Base-by-base conservation (phyloP, 1,140 invertebrate genomes). In the Camponotus pennsylvanicus region DNA sequence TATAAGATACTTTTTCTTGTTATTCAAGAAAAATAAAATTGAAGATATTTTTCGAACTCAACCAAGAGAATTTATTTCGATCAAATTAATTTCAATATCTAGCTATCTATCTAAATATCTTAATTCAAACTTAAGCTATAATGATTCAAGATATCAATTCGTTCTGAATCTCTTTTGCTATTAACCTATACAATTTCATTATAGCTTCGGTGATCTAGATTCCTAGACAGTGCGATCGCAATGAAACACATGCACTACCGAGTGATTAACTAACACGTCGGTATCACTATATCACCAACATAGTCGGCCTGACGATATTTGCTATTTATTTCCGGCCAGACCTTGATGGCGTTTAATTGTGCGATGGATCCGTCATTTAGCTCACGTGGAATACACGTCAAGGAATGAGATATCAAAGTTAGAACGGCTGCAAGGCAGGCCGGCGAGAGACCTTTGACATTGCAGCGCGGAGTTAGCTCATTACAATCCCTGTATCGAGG, bases 321-420 rank as follows among this genome's bases (percentile, higher is more conserved):
- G 57, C 79, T 59, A 75, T 83, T 83, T 83, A 83, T 83, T 82
- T 75, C 79, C 52, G 40, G 79, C n/a, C 55, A 45, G 40, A 73
- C 27, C 32, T 61, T 34, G 32, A 61, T 18, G n/a, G 55, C 45
- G 69, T 75, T 73, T 73, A 73, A 83, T 83, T 83, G 67, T 49
- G 49, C 13, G 69, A 63, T 52, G 15, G 15, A 52, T 15, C 11
- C 40, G 49, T 27, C 40, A 37, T 32, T 42, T 40, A 82, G n/a
- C 27, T 18, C 37, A 69, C 45, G 45, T 15, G 49, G 0, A 21
- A 49, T 83, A 61, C 55, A 40, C 79, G 79, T 83, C 69, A 83
- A 83, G 79, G 42, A 75, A 61, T 45, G 69, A 83, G 40, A 40
- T 75, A 83, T 83, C 79, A 83, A 83, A 83, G 79, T 83, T 83